These are phyloP conservation scores for Colostygia pectinataria DNA, from an alignment of 2,888 invertebrate genomes.

Conservation along the genomic window DNA sequence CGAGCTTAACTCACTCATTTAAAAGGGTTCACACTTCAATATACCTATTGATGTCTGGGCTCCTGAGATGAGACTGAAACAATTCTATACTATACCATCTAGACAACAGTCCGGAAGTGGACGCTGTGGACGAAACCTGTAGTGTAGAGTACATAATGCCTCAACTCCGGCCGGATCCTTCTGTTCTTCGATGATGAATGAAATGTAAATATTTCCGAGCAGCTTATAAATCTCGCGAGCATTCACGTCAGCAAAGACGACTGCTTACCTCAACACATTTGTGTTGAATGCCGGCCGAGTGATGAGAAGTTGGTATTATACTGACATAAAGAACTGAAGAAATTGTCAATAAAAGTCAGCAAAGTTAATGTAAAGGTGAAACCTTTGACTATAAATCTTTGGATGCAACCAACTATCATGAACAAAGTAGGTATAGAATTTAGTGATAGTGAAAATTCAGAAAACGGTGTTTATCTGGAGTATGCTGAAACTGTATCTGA, in stretches of 20 bases:
- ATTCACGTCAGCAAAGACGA: constrained; percentile 7
- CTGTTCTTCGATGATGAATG: constrained; percentile 3
- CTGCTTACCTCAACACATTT: constrained; percentile 9
- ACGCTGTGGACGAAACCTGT: constrained; percentile 2
- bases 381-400: background rate
- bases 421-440: background rate
- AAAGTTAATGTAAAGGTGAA: background rate
- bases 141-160: constrained; percentile 15
- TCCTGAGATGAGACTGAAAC: too few relatives aligned
- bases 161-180: constrained; percentile 3
- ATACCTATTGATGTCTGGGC: too few relatives aligned
- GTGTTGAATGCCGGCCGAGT: constrained; percentile 1
- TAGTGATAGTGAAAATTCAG: constrained; percentile 5
- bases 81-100: too few relatives aligned
- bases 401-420: too few relatives aligned
- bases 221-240: constrained; percentile 1
- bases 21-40: too few relatives aligned
- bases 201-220: background rate
- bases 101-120: too few relatives aligned
- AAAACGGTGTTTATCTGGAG: constrained; percentile 17
- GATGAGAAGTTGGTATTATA: constrained; percentile 1
- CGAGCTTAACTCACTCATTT: too few relatives aligned
- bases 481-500: constrained; percentile 7
- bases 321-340: constrained; percentile 2
- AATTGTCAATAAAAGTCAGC: background rate